Base-by-base conservation (phyloP, 2,888 invertebrate species). In the Eupithecia subumbrata region DNA sequence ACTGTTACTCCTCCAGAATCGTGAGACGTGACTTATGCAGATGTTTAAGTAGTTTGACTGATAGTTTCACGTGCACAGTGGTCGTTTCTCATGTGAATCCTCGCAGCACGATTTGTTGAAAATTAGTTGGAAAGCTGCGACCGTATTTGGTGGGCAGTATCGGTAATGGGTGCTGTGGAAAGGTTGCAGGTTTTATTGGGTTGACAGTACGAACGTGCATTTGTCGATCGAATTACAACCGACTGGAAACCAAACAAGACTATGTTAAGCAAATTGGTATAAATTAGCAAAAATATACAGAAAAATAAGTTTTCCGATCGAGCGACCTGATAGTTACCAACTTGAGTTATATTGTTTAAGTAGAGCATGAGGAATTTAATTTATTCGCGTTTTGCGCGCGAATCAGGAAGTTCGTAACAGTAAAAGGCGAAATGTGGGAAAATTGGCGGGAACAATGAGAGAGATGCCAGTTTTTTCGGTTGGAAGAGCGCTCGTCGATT, bases 21-120 rank as follows among this genome's bases (percentile, higher is more conserved):
- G 92, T 91, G 92, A 91, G 88, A 90, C 94, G 94, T 95, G 94
- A 94, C 93, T 94, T 94, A 94, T 94, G 94, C 91, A 92, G 92
- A 94, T 93, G 91, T 92, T 93, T 92, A 92, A 94, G 91, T 90
- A 86, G 90, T 92, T 93, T 94, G 94, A 95, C 93, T 90, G 93
- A 95, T 94, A 89, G 92, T 89, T 91, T 89, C 90, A 91, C 91
- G 91, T 92, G 92, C 91, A 90, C 87, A 88, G 89, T 90, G 91
- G 89, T 89, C 90, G 89, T 91, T 90, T 91, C 93, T 91, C 91
- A 92, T 93, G 92, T 91, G 92, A 91, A 91, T 92, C 91, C 89
- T 87, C 90, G 83, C 86, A 81, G 90, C 93, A 93, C 93, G 94
- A 92, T 86, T 90, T 84, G 86, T 84, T 82, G 79, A 85, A 87